Evolutionary conservation across 2,888 invertebrate genomes (phyloP), one percentile per base, ranked within the genome.

Genomic region (Lypha dubia): DNA sequence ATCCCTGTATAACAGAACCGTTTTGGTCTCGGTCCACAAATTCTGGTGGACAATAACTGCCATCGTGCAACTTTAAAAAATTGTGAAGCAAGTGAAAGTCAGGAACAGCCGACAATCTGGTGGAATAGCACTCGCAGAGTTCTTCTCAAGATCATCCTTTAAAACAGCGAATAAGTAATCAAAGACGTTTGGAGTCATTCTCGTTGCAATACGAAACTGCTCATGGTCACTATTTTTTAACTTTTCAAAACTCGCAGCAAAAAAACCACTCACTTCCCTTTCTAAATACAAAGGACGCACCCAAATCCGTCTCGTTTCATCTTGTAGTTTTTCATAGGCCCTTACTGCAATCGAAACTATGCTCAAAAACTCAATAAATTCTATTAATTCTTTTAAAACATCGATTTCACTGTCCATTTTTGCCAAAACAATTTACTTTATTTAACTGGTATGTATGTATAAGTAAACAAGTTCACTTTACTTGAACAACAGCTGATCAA

Each of bases 51-150:
- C n/a, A n/a, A n/a, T n/a, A n/a, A n/a, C n/a, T n/a, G n/a, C n/a
- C n/a, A n/a, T n/a, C n/a, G n/a, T n/a, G n/a, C n/a, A n/a, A n/a
- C n/a, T n/a, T n/a, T n/a, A n/a, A n/a, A n/a, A n/a, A n/a, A n/a
- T n/a, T n/a, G n/a, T n/a, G n/a, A n/a, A n/a, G n/a, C n/a, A n/a
- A n/a, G 20, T 20, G 38, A 62, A 62, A 13, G 41, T 38, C 7
- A 62, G 22, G 15, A 62, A 41, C 13, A 22, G 62, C 11, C 62
- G 62, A 13, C 62, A 62, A 41, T 62, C 20, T 13, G 62, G 35
- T 62, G 62, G 41, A 38, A 38, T 41, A 20, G 62, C 38, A 20
- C 62, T 62, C 51, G 22, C 22, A 7, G 22, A 24, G 13, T 51
- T 51, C 7, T 51, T 51, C 22, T 51, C 51, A 22, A 51, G 51